These are phyloP conservation scores for Typhlomys cinereus DNA, from an alignment of 2,113 vertebrate species.

Conservation along the genomic window DNA sequence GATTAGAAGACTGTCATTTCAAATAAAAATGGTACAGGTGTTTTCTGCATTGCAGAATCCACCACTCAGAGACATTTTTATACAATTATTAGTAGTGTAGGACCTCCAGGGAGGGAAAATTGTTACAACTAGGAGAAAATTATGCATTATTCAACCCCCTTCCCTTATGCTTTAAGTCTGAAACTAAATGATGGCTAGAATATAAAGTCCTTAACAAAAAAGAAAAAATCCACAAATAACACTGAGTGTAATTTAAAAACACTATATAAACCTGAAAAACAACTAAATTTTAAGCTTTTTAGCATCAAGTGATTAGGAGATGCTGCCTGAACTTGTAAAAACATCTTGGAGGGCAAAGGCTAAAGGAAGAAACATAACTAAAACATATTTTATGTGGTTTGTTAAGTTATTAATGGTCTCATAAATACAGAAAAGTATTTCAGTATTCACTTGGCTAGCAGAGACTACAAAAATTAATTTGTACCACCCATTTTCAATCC, in stretches of 20 bases:
- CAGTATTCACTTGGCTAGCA: constrained; percentile 34
- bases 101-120: not conserved
- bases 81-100: not conserved
- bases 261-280: not conserved
- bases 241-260: not conserved
- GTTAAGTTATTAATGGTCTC: constrained; percentile 25
- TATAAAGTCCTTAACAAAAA: not conserved
- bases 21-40: not conserved
- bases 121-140: not conserved
- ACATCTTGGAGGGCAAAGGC: constrained; percentile 45
- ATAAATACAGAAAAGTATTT: constrained; percentile 47
- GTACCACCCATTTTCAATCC: not conserved
- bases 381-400: constrained; percentile 48
- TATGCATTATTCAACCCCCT: not conserved
- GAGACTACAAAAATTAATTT: constrained; percentile 53
- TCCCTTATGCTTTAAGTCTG: not conserved
- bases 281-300: not conserved
- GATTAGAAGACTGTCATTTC: not conserved
- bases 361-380: constrained; percentile 67
- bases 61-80: not conserved
- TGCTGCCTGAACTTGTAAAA: constrained; percentile 51
- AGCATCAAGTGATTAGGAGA: constrained; percentile 15
- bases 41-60: not conserved
- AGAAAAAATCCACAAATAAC: not conserved
- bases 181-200: not conserved